Percentiles rank a stretch among this genome's conserved stretches.
These are phyloP conservation scores for Centropyge bicolor DNA, from an alignment of 2,797 vertebrate species.

Conservation along the genomic window DNA sequence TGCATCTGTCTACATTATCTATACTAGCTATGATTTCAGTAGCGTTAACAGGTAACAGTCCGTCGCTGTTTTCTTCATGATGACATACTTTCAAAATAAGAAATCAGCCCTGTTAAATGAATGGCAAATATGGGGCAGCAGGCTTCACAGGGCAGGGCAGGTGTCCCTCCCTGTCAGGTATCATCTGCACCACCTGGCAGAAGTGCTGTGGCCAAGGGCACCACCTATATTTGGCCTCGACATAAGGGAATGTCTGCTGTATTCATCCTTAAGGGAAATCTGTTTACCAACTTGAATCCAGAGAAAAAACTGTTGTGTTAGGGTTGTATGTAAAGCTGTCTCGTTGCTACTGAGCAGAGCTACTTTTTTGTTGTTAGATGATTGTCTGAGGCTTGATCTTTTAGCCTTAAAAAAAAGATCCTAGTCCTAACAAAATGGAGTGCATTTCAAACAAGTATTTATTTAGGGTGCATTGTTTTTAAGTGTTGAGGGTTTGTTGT, in stretches of 20 bases:
- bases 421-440: background rate
- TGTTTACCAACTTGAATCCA: slow-evolving; percentile 33
- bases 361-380: background rate
- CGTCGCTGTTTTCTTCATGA: no score
- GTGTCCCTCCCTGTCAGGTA: slow-evolving; percentile 38
- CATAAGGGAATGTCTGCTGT: slow-evolving; percentile 9
- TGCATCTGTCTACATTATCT: background rate
- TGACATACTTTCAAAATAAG: background rate
- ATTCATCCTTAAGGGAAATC: slow-evolving; percentile 38
- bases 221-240: slow-evolving; percentile 35
- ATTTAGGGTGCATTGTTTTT: background rate
- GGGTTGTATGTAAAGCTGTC: background rate
- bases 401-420: background rate
- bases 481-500: background rate
- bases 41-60: background rate
- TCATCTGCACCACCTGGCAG: slow-evolving; percentile 35
- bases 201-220: slow-evolving; percentile 26
- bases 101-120: background rate
- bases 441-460: background rate
- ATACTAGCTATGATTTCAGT: background rate
- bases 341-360: background rate
- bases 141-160: background rate
- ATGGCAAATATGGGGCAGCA: background rate
- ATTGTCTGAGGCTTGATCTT: background rate
- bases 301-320: background rate